Conservation (phyloP, 1,140 invertebrate genomes). For the Drosophila bocqueti region DNA sequence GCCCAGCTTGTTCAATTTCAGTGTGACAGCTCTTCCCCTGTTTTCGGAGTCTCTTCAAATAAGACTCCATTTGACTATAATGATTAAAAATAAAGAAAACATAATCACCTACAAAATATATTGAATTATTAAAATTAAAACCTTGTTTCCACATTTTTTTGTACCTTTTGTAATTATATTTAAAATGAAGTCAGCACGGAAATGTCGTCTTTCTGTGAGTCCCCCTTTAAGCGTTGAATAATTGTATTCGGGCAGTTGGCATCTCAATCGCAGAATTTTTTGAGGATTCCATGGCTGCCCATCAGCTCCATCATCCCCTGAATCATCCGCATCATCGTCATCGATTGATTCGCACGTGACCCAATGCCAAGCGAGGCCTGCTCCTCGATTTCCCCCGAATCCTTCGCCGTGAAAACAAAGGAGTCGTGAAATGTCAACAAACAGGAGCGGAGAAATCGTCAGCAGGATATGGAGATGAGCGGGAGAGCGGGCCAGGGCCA, state of each 20-base stretch:
- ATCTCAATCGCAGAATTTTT: slow-evolving; percentile 22
- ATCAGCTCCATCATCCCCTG: slow-evolving; percentile 10
- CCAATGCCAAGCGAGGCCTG: slow-evolving; percentile 19
- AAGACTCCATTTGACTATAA: no score
- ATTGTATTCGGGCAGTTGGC: slow-evolving; percentile 7
- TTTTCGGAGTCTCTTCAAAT: no score
- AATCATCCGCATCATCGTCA: slow-evolving; percentile 35
- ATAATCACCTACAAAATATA: no score
- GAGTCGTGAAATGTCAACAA: slow-evolving; percentile 48
- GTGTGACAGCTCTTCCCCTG: no score
- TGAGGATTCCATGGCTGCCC: slow-evolving; percentile 11
- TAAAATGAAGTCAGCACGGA: no score
- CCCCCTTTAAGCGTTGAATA: slow-evolving; percentile 1
- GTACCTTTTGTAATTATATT: no score
- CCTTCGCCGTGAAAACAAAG: slow-evolving; percentile 43
- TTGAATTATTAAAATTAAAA: no score
- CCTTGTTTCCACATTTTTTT: no score
- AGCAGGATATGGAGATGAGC: slow-evolving; percentile 15
- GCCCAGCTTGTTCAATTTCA: no score
- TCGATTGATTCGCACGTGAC: slow-evolving; percentile 53
- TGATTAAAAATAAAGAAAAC: no score
- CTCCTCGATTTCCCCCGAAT: slow-evolving; percentile 1
- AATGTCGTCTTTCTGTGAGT: no score
- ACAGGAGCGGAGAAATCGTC: slow-evolving; percentile 29
- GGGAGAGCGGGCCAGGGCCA: neutral